Base-by-base conservation (phyloP, 2,113 vertebrate genomes). In the Nyctibius bracteatus region DNA sequence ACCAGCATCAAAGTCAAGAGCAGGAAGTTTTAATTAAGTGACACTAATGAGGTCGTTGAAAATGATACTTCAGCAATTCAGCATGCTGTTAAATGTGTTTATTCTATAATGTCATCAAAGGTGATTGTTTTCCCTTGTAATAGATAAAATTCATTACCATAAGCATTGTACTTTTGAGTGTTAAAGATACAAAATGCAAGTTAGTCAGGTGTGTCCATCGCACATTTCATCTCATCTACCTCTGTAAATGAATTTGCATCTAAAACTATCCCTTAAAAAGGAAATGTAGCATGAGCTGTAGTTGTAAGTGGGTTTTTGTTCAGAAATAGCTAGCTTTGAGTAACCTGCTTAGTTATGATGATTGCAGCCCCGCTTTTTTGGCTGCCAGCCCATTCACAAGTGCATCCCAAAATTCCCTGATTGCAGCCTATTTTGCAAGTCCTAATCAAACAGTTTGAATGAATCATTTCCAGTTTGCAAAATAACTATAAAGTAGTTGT, bases 41-140 rank as follows among this genome's bases (percentile, higher is more conserved):
- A 99, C 98, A 99, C 98, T 99, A 99, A 99, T 99, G 98, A 99
- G 99, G 98, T 99, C 98, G 98, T 98, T 98, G 98, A 99, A 99
- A 98, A 98, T 98, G 98, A 98, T 99, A 98, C 98, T 98, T 98
- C 98, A 98, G 98, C 98, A 98, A 98, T 98, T 98, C 98, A 98
- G 98, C 97, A 98, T 98, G 97, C 98, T 98, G 98, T 98, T 99
- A 98, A 99, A 99, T 98, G 98, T 99, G 98, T 99, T 99, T 99
- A 99, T 98, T 99, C 98, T 98, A 98, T 98, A 98, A 98, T 99
- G 98, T 98, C 98, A 98, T 98, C 98, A 98, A 98, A 98, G 98
- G 98, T 98, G 98, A 98, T 98, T 98, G 98, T 98, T 98, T 98
- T 98, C 98, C 96, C 98, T 97, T 94, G 83, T 98, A 98, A 98